Evolutionary conservation across 92 coral and sea anemone species (phyloP), one percentile per base, ranked within the genome.

Genomic region (Zoanthus solanderi): DNA sequence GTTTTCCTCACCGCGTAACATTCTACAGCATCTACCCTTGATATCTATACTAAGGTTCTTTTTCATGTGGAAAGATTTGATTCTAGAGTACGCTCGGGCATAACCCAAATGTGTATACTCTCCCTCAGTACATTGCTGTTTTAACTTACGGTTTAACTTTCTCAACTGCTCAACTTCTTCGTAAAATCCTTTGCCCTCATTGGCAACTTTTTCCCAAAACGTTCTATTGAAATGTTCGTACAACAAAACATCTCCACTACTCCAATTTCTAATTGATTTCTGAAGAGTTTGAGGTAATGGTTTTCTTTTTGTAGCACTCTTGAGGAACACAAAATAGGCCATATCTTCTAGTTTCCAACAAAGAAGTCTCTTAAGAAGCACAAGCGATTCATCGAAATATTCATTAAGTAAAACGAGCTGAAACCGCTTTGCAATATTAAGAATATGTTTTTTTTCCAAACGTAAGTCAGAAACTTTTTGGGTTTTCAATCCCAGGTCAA

Each of bases 261-360:
- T 96, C 98, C 98, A 96, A 11, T 90, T 86, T 23, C 93, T 92
- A 65, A 96, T 95, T 61, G 83, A 84, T 10, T 61, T 75, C 13
- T 86, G 83, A 9, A 91, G 30, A n/a, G 78, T 45, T 2, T 37
- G 14, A 4, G 98, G 79, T 28, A 94, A 72, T n/a, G 72, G 60
- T 5, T 88, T 90, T 58, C 96, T 83, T 17, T 79, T 88, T 57
- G 92, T 85, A 5, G 88, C 78, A 11, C 85, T 68, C 54, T 93
- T 91, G 65, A 93, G 94, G 15, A 90, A 89, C 13, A 92, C 91
- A 66, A 96, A 96, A 82, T 95, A 95, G 3, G 90, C 75, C 58
- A 96, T 78, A 63, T 96, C 99, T 34, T 96, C 91, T 10, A 84
- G 32, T 7, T 90, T 83, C 99, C 98, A 96, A 53, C 99, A 96